Evolutionary conservation across 1,140 invertebrate species (phyloP).

Genomic region (Sitobion miscanthi): DNA sequence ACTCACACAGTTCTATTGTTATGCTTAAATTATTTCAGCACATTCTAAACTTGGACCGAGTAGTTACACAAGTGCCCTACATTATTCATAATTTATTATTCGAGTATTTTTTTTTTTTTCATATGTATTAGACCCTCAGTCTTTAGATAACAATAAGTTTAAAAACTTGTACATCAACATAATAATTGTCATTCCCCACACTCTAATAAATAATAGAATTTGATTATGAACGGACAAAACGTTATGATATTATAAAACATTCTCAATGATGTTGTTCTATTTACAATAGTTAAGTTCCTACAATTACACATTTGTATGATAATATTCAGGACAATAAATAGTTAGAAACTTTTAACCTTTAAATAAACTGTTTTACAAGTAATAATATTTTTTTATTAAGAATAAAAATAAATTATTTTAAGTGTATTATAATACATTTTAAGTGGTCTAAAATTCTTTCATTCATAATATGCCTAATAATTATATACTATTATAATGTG

Average conservation of each 20-base stretch:
- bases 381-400: no score
- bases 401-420: no score
- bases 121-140: background rate
- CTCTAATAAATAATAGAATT: background rate
- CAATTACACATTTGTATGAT: no score
- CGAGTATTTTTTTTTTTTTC: background rate
- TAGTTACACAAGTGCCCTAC: background rate
- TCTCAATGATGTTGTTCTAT: background rate
- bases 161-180: background rate
- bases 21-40: background rate
- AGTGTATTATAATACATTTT: no score
- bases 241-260: background rate
- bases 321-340: no score
- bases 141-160: background rate
- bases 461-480: no score
- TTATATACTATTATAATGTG: no score
- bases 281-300: background rate
- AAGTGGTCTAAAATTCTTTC: no score
- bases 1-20: background rate
- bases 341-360: no score
- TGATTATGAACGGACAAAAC: background rate
- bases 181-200: background rate
- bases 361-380: no score
- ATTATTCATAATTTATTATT: slow-evolving; percentile 14
- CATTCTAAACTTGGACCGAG: background rate